These are phyloP conservation scores for Volucella inflata DNA, from an alignment of 2,888 invertebrate species.

Conservation along the genomic window DNA sequence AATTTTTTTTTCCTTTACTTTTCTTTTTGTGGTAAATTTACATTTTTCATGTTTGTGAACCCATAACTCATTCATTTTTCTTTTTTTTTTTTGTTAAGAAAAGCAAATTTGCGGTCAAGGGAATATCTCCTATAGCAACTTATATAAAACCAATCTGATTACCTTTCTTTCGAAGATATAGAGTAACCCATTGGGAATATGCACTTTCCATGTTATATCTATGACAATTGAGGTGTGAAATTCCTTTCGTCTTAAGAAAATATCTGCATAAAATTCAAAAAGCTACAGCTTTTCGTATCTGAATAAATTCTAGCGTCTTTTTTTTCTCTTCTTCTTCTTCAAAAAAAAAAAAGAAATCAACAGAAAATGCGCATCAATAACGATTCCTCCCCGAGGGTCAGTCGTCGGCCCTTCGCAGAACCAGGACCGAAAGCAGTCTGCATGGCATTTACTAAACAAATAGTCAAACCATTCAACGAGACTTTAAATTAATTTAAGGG, in stretches of 20 bases:
- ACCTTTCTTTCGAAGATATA: slow-evolving; percentile 32
- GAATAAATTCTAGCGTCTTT: slow-evolving; percentile 24
- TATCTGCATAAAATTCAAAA: slow-evolving; percentile 59
- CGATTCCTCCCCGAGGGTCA: slow-evolving; percentile 50
- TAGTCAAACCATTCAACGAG: slow-evolving; percentile 37
- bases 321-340: background rate
- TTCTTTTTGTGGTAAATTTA: slow-evolving; percentile 25
- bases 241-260: slow-evolving; percentile 25
- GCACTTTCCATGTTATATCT: slow-evolving; percentile 26
- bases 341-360: slow-evolving; percentile 34
- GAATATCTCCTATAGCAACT: slow-evolving; percentile 42
- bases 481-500: slow-evolving; percentile 62
- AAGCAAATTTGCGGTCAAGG: slow-evolving; percentile 55
- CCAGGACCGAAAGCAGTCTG: slow-evolving; percentile 13
- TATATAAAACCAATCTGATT: slow-evolving; percentile 53
- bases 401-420: background rate
- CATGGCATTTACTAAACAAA: slow-evolving; percentile 37
- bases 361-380: slow-evolving; percentile 53
- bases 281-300: slow-evolving; percentile 13
- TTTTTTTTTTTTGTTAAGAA: slow-evolving; percentile 1
- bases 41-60: slow-evolving; percentile 28
- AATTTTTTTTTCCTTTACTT: background rate
- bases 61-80: slow-evolving; percentile 31
- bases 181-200: slow-evolving; percentile 41
- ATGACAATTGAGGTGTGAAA: slow-evolving; percentile 65